These are phyloP conservation scores for Mus minutoides DNA, from an alignment of 2,797 vertebrate genomes.

Conservation along the genomic window DNA sequence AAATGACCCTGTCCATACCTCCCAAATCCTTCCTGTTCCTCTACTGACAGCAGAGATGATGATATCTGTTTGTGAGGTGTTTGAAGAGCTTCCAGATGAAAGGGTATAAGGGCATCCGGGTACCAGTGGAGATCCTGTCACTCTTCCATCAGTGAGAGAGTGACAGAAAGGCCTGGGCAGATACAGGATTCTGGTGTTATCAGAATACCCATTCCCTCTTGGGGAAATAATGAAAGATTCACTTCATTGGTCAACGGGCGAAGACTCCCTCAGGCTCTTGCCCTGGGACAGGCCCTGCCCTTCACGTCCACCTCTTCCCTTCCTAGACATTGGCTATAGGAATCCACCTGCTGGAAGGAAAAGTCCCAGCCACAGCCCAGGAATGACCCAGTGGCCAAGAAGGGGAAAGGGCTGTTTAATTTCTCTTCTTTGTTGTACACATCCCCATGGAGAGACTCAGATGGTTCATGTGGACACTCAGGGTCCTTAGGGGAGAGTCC, in stretches of 20 bases:
- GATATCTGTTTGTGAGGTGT: constrained; percentile 50
- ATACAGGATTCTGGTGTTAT: background rate
- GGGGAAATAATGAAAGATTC: constrained; percentile 3
- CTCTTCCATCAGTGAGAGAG: background rate
- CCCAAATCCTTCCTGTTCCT: background rate
- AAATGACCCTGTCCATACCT: constrained; percentile 8
- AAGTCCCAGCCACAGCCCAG: background rate
- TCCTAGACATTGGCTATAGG: background rate
- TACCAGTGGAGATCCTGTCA: background rate
- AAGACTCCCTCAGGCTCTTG: background rate
- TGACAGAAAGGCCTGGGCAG: background rate
- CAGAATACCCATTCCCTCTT: background rate
- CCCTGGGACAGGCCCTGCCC: background rate
- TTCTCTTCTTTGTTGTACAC: background rate
- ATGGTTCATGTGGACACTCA: background rate
- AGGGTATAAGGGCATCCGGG: constrained; percentile 42
- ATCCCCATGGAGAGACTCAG: background rate
- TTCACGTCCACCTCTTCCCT: background rate
- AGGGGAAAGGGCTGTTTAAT: background rate
- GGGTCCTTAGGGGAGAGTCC: background rate
- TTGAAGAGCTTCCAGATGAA: constrained; percentile 66
- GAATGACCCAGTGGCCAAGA: background rate
- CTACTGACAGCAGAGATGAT: constrained; percentile 53
- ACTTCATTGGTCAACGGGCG: background rate
- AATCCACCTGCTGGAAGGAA: constrained; percentile 5